Conservation (phyloP, 2,113 vertebrate genomes). For the Elaphurus davidianus region DNA sequence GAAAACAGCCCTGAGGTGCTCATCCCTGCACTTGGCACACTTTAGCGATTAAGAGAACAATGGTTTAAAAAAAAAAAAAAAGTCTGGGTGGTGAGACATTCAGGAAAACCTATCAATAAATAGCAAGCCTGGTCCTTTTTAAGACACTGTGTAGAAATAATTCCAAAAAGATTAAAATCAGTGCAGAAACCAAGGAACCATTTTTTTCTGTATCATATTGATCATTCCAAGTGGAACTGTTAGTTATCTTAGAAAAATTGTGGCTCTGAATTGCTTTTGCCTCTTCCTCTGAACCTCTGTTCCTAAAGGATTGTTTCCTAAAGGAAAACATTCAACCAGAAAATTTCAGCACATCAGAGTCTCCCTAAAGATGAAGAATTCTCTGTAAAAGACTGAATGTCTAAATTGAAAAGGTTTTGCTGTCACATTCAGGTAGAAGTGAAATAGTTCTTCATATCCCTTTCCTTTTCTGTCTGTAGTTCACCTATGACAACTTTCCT, state of each 20-base stretch:
- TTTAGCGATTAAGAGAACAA: background rate
- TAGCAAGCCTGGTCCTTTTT: background rate
- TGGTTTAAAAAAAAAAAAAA: background rate
- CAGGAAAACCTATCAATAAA: conserved; percentile 11
- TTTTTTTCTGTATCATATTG: conserved; percentile 45
- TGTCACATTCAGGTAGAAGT: background rate
- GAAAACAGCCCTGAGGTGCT: background rate
- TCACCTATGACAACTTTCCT: background rate
- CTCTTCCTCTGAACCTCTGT: conserved; percentile 49
- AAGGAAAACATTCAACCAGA: conserved; percentile 66
- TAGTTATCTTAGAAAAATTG: conserved; percentile 53
- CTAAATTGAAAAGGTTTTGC: conserved; percentile 56
- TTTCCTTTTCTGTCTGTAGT: background rate
- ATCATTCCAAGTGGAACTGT: conserved; percentile 62
- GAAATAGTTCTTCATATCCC: background rate
- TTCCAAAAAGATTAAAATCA: conserved; percentile 53
- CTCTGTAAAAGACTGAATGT: conserved; percentile 35
- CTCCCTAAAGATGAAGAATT: conserved; percentile 54
- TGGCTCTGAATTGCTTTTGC: conserved; percentile 66
- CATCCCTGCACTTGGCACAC: background rate
- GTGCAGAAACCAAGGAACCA: conserved; percentile 9
- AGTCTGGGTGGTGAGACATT: background rate
- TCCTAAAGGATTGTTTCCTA: conserved; percentile 55
- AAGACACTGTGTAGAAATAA: conserved; percentile 8
- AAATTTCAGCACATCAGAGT: conserved; percentile 54